phyloP scores from a whole-genome alignment of 2,113 vertebrate species.

The Xenopus laevis region DNA sequence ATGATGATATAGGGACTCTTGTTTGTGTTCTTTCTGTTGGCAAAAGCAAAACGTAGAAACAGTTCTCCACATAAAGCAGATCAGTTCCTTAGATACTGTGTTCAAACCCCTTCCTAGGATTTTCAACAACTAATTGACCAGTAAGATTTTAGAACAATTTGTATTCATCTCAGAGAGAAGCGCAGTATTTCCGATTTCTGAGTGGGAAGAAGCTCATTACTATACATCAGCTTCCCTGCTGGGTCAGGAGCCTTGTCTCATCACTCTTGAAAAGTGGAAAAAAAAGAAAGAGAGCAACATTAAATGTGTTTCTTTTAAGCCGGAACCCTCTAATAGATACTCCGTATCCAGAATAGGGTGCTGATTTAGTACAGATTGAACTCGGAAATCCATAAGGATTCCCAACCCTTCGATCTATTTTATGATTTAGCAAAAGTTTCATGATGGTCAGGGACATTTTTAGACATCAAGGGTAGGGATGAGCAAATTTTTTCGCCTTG shows the following conservation, averaged over 20 bases:
- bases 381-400: too few relatives aligned
- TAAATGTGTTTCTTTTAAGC: conserved; percentile 11
- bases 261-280: conserved; percentile 3
- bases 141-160: conserved; percentile 11
- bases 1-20: too few relatives aligned
- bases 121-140: conserved; percentile 12
- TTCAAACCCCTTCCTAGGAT: neutral
- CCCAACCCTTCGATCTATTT: too few relatives aligned
- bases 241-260: conserved; percentile 20
- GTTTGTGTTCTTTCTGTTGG: too few relatives aligned
- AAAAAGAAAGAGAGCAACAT: neutral
- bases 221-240: conserved; percentile 16
- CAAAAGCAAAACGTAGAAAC: too few relatives aligned
- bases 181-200: conserved; percentile 16
- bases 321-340: neutral
- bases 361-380: too few relatives aligned
- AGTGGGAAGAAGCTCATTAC: conserved; percentile 28
- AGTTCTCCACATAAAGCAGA: too few relatives aligned
- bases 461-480: too few relatives aligned
- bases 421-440: too few relatives aligned
- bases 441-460: too few relatives aligned
- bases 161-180: conserved; percentile 24
- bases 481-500: too few relatives aligned
- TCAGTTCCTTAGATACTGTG: neutral
- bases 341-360: conserved; percentile 1